Conservation (phyloP, 2,113 vertebrate species). For the Thinocorus orbignyianus region DNA sequence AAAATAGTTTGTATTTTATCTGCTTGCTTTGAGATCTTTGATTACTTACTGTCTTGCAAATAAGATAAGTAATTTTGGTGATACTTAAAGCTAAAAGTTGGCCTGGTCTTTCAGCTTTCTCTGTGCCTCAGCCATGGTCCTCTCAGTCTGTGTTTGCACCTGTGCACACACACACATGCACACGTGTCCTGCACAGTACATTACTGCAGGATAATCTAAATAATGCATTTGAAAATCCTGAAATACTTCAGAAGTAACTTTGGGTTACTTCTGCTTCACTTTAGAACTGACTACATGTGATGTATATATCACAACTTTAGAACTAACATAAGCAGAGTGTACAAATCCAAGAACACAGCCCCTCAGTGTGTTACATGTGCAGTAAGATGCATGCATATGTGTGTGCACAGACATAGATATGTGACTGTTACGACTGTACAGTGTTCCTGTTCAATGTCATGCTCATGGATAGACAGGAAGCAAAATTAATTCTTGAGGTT, state of each 20-base stretch:
- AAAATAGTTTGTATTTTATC: not conserved
- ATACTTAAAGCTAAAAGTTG: not conserved
- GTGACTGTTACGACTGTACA: not conserved
- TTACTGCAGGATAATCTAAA: not conserved
- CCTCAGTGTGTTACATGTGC: not conserved
- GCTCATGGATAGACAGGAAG: not conserved
- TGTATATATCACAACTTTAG: not conserved
- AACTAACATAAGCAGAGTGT: not conserved
- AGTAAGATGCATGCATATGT: not conserved
- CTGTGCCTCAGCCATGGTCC: accelerated
- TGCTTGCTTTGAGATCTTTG: not conserved
- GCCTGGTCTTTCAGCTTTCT: not conserved
- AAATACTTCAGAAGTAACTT: not conserved
- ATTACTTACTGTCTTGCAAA: not conserved
- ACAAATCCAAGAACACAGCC: not conserved
- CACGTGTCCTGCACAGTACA: not conserved
- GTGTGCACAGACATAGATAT: not conserved
- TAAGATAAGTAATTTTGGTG: not conserved
- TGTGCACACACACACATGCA: not conserved
- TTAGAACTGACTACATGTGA: not conserved
- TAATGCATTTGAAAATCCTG: not conserved
- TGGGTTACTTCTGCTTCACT: not conserved
- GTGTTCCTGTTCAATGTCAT: not conserved
- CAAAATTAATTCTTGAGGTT: not conserved
- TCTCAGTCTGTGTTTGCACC: not conserved